phyloP scores from a whole-genome alignment of 2,113 vertebrate genomes.

The Crocuta crocuta region DNA sequence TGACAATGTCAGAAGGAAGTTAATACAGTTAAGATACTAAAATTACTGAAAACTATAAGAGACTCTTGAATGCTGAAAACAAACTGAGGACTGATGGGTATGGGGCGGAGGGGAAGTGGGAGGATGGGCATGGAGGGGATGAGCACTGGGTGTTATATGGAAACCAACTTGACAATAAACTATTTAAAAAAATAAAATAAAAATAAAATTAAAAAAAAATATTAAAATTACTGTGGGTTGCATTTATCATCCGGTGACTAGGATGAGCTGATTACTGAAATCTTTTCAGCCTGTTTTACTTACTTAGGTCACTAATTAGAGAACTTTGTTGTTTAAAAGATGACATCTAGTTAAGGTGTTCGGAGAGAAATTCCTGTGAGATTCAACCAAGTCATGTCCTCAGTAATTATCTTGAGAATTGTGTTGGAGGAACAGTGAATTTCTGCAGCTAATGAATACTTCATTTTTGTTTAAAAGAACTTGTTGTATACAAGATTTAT shows the following conservation, averaged over 20 bases:
- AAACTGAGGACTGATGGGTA: too few species aligned
- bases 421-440: slow-evolving; percentile 57
- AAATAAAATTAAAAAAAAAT: background rate
- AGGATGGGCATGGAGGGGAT: too few species aligned
- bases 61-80: too few species aligned
- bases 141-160: too few species aligned
- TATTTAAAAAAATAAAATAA: too few species aligned
- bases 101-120: too few species aligned
- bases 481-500: slow-evolving; percentile 34
- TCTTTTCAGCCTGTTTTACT: slow-evolving; percentile 57
- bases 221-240: slow-evolving; percentile 22
- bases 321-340: slow-evolving; percentile 71
- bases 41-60: background rate
- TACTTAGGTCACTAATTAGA: slow-evolving; percentile 75
- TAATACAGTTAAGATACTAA: background rate
- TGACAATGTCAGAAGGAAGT: background rate
- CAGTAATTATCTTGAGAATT: slow-evolving; percentile 72
- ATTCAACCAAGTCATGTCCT: slow-evolving; percentile 63
- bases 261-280: slow-evolving; percentile 44
- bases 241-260: slow-evolving; percentile 39
- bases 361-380: slow-evolving; percentile 69
- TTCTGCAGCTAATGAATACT: slow-evolving; percentile 61
- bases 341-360: slow-evolving; percentile 59
- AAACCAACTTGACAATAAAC: too few species aligned
- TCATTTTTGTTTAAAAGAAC: slow-evolving; percentile 53